Conservation (phyloP, 2,888 invertebrate genomes). For the Sarcophaga rosellei region DNA sequence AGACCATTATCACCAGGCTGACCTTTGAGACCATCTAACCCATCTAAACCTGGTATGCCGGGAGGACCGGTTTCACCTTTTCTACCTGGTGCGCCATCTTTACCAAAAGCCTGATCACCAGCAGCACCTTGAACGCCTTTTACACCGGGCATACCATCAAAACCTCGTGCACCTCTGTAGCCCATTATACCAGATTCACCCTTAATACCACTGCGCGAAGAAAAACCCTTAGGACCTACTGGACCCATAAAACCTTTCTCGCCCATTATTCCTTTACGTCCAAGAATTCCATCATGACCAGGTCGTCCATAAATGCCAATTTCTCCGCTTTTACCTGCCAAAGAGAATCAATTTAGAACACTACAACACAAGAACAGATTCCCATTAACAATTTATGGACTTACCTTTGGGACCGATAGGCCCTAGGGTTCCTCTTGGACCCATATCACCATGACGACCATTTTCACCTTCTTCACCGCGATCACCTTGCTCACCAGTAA, state of each 20-base stretch:
- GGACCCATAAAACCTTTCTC: slow-evolving; percentile 73
- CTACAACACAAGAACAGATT: neutral
- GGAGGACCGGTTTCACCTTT: slow-evolving; percentile 85
- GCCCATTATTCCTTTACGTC: slow-evolving; percentile 77
- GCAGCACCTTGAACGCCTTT: slow-evolving; percentile 84
- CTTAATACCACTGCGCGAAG: slow-evolving; percentile 84
- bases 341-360: slow-evolving; percentile 3
- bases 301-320: slow-evolving; percentile 75
- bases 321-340: slow-evolving; percentile 74
- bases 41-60: slow-evolving; percentile 83
- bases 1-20: slow-evolving; percentile 82
- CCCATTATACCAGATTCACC: slow-evolving; percentile 84
- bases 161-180: slow-evolving; percentile 80
- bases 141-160: slow-evolving; percentile 73
- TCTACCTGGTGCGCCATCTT: slow-evolving; percentile 82
- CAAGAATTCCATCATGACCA: slow-evolving; percentile 73
- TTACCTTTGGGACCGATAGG: slow-evolving; percentile 77
- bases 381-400: neutral
- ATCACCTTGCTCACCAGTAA: slow-evolving; percentile 80
- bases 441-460: slow-evolving; percentile 75
- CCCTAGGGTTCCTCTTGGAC: slow-evolving; percentile 80
- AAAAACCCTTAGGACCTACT: slow-evolving; percentile 83
- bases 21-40: slow-evolving; percentile 82
- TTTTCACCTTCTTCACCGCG: slow-evolving; percentile 85
- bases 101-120: slow-evolving; percentile 83